phyloP scores from a whole-genome alignment of 2,888 invertebrate genomes.

The Argyresthia goedartella region DNA sequence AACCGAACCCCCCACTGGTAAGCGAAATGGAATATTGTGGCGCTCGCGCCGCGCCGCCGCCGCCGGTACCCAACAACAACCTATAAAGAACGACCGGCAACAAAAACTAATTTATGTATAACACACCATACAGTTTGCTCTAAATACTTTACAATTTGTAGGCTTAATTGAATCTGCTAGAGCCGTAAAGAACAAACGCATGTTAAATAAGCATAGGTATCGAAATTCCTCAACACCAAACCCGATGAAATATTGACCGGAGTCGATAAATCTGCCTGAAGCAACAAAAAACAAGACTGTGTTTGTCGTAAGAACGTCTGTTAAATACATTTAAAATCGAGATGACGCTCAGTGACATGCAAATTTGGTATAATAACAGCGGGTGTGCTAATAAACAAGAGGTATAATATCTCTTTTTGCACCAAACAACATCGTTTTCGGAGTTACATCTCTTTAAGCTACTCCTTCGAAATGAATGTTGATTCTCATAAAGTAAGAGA shows the following conservation, averaged over 20 bases:
- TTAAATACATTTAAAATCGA: conserved; percentile 5
- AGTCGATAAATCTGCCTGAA: not conserved
- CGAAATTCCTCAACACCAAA: no score
- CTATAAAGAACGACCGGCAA: conserved; percentile 53
- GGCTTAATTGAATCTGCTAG: not conserved
- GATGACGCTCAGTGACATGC: conserved; percentile 4
- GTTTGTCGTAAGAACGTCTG: conserved; percentile 5
- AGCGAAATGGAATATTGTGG: conserved; percentile 63
- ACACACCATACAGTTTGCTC: conserved; percentile 8
- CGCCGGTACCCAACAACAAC: conserved; percentile 35
- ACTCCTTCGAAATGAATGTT: not conserved
- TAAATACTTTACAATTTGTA: conserved; percentile 7
- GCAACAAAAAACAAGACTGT: not conserved
- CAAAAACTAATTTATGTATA: conserved; percentile 48
- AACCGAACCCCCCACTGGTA: conserved; percentile 62
- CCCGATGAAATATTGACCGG: not conserved
- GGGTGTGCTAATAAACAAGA: conserved; percentile 30
- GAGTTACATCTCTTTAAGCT: conserved; percentile 32
- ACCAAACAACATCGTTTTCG: conserved; percentile 31
- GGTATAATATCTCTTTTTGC: conserved; percentile 23
- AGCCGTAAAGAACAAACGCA: not conserved
- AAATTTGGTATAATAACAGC: conserved; percentile 23
- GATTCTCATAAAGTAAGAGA: not conserved
- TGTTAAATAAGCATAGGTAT: no score
- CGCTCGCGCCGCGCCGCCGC: conserved; percentile 6